These are phyloP conservation scores for Odocoileus virginianus DNA, from an alignment of 2,113 vertebrate species.

Conservation along the genomic window DNA sequence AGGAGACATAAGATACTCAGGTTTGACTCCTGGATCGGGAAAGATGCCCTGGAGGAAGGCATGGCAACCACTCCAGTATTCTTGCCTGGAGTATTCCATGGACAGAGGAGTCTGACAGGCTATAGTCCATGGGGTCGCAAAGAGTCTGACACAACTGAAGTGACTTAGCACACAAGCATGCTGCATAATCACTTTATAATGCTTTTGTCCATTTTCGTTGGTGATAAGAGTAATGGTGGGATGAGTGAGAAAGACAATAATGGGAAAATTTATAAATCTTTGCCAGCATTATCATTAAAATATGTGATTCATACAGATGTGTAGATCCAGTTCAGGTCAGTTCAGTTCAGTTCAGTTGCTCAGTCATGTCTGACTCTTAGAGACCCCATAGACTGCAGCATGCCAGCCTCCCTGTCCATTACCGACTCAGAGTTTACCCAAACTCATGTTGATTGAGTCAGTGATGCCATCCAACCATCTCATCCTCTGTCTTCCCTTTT, in stretches of 20 bases:
- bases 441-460: background rate
- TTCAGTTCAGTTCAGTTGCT: background rate
- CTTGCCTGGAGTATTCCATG: background rate
- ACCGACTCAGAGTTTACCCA: background rate
- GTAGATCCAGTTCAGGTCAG: background rate
- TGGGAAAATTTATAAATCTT: background rate
- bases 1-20: background rate
- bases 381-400: fast-evolving
- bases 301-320: background rate
- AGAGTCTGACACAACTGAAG: background rate
- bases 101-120: background rate
- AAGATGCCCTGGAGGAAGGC: background rate
- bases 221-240: background rate
- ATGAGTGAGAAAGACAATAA: background rate
- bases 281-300: background rate
- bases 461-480: background rate
- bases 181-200: background rate
- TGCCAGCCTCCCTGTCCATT: background rate
- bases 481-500: background rate
- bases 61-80: background rate
- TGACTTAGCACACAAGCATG: background rate
- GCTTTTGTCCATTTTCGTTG: background rate
- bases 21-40: background rate
- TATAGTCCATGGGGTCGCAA: background rate
- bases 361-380: fast-evolving